Evolutionary conservation across 2,888 invertebrate species (phyloP).

Genomic region (Gymnosoma rotundatum): DNA sequence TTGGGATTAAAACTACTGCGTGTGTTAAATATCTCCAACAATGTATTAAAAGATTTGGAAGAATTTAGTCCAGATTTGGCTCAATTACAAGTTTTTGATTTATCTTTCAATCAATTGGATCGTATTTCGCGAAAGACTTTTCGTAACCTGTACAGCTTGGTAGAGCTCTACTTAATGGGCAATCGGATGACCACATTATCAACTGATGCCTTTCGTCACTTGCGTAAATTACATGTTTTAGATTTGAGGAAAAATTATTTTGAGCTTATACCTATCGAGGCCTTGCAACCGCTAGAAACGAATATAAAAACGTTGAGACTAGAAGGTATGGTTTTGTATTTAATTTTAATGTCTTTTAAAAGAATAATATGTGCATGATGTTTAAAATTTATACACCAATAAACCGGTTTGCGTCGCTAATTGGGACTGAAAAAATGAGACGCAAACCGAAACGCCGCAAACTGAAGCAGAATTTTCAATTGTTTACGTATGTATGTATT

Average conservation of each 20-base stretch:
- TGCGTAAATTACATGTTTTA: conserved; percentile 89
- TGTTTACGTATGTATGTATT: no score
- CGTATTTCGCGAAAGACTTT: conserved; percentile 90
- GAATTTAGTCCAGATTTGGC: conserved; percentile 91
- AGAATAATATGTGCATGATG: no score
- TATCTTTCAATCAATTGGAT: conserved; percentile 92
- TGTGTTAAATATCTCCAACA: conserved; percentile 91
- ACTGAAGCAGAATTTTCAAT: no score
- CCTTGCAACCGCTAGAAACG: conserved; percentile 90
- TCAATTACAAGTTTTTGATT: conserved; percentile 89
- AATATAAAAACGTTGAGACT: conserved; percentile 90
- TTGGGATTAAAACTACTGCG: conserved; percentile 89
- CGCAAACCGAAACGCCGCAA: no score
- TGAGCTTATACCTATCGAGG: conserved; percentile 89
- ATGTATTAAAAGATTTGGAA: conserved; percentile 90
- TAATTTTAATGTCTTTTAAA: background rate
- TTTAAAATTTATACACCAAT: no score
- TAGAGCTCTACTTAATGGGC: conserved; percentile 90
- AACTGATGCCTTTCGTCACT: conserved; percentile 88
- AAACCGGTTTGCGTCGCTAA: no score
- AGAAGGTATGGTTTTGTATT: conserved; percentile 86
- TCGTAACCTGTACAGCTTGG: conserved; percentile 88
- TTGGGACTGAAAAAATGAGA: no score
- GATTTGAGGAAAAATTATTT: conserved; percentile 93
- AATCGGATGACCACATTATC: conserved; percentile 92